Evolutionary conservation across 2,113 vertebrate genomes (phyloP), one percentile per base, ranked within the genome.

Genomic region (Collichthys lucidus): DNA sequence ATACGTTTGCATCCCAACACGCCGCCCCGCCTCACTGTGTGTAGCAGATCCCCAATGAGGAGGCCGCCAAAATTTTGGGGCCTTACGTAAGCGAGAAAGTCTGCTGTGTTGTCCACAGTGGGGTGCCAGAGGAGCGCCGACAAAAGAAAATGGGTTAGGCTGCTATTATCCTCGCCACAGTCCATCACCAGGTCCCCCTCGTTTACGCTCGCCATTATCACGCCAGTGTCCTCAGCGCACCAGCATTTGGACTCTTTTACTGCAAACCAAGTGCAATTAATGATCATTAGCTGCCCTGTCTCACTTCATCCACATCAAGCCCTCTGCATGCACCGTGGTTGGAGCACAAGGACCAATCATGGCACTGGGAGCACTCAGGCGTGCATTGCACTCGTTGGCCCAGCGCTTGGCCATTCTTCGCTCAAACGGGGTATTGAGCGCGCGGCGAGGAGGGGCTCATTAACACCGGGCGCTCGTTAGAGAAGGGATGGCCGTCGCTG

Each of bases 201-300:
- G 62, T 85, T 79, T 84, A 82, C 69, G 79, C 73, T 26, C n/a
- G 77, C 89, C 89, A 91, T 92, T 90, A 91, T 92, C 91, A 89
- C 90, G 91, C 93, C 92, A 91, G 87, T 96, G 94, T 96, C 95
- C 95, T 95, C 88, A 92, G 93, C 92, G 86, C 94, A 93, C 87
- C 93, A 94, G 94, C 95, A 76, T 94, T 96, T 93, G 92, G 95
- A 93, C 93, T 96, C 94, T 94, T 95, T 96, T 96, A 95, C 95
- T 91, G 94, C 94, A 95, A 95, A 95, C 92, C 91, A 96, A 96
- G 95, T 95, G 94, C 96, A 97, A 98, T 98, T 97, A 98, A 97
- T 95, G 95, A 97, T 97, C 97, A 96, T 98, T 97, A 97, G 97
- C 96, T 96, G 96, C 89, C 94, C 96, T 97, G 98, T 98, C 97